These are phyloP conservation scores for Protosalanx chinensis DNA, from an alignment of 2,797 vertebrate genomes.

Conservation along the genomic window DNA sequence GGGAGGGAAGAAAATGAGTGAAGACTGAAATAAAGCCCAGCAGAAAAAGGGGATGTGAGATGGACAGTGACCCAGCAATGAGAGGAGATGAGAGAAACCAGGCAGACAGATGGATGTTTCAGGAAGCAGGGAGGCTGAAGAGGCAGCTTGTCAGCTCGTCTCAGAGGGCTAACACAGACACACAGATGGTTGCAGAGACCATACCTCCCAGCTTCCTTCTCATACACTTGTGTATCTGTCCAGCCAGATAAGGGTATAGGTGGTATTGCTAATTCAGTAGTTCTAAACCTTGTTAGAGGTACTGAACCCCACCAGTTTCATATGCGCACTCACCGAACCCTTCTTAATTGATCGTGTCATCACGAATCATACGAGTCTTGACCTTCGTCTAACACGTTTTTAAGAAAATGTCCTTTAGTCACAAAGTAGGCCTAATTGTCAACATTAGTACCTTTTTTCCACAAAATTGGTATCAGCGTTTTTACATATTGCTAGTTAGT, in stretches of 20 bases:
- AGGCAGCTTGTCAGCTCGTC: slow-evolving; percentile 54
- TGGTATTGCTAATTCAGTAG: too few species aligned
- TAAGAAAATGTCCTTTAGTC: too few species aligned
- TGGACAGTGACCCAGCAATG: slow-evolving; percentile 20
- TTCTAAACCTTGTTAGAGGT: too few species aligned
- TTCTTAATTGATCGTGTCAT: too few species aligned
- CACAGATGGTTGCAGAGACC: slow-evolving; percentile 67
- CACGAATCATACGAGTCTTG: too few species aligned
- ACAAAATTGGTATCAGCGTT: too few species aligned
- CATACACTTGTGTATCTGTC: slow-evolving; percentile 38
- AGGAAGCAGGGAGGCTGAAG: slow-evolving; percentile 59
- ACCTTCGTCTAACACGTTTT: too few species aligned
- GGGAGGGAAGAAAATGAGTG: slow-evolving; percentile 9
- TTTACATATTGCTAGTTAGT: too few species aligned
- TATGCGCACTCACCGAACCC: too few species aligned
- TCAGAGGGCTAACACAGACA: slow-evolving; percentile 69
- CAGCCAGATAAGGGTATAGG: slow-evolving; percentile 7
- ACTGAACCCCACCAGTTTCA: too few species aligned
- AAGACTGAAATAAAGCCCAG: slow-evolving; percentile 49
- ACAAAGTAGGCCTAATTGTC: too few species aligned
- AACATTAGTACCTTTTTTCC: too few species aligned
- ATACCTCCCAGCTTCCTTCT: not conserved
- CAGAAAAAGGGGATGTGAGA: slow-evolving; percentile 50
- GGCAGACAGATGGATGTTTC: slow-evolving; percentile 68
- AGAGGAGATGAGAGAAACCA: slow-evolving; percentile 29